Conservation (phyloP, 1,140 invertebrate genomes). For the Calosoma granatense region DNA sequence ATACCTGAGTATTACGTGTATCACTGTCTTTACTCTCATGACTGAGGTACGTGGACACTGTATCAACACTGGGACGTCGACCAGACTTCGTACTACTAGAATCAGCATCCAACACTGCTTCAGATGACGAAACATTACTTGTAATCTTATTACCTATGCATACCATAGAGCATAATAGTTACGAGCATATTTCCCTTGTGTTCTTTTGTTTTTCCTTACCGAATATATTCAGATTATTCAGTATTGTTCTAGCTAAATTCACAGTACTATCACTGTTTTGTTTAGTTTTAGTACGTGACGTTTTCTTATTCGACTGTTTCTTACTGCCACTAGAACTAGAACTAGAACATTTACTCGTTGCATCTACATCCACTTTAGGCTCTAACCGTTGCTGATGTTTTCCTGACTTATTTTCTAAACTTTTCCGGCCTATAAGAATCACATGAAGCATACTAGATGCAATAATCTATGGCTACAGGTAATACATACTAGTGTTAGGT, state of each 20-base stretch:
- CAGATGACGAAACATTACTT: constrained; percentile 23
- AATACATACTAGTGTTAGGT: too few relatives aligned
- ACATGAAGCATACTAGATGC: too few relatives aligned
- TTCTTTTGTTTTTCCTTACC: constrained; percentile 36
- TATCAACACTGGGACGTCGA: constrained; percentile 69
- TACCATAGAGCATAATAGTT: constrained; percentile 1
- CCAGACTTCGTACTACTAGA: constrained; percentile 60
- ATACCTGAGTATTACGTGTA: constrained; percentile 18
- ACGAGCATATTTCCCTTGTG: too few relatives aligned
- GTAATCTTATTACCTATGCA: neutral
- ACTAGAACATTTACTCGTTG: neutral
- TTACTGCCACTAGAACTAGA: neutral
- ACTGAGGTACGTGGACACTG: constrained; percentile 78
- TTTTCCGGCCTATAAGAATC: neutral
- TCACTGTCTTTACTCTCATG: constrained; percentile 64
- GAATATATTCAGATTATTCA: constrained; percentile 73
- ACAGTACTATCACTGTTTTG: constrained; percentile 35
- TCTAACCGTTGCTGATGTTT: neutral
- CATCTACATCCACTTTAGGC: neutral
- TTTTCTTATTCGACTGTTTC: constrained; percentile 22
- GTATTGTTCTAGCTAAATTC: constrained; percentile 61
- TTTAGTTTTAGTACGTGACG: constrained; percentile 24
- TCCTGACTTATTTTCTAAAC: neutral
- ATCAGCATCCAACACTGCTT: constrained; percentile 47
- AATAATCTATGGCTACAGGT: too few relatives aligned